Evolutionary conservation across 2,113 vertebrate genomes (phyloP), one percentile per base, ranked within the genome.

Genomic region (Lasiurus borealis): DNA sequence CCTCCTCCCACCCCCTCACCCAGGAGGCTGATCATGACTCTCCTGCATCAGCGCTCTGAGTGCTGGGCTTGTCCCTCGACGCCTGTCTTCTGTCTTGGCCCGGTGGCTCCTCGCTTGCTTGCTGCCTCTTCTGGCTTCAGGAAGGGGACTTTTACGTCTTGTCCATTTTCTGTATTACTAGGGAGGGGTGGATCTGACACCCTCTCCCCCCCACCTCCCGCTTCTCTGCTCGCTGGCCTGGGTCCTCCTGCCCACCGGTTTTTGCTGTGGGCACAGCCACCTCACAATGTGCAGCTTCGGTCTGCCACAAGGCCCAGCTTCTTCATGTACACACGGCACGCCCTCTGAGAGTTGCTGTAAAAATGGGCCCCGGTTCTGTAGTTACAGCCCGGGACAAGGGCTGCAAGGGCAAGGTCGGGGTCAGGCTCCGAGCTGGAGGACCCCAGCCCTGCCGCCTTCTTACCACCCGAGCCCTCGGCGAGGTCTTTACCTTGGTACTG

Each of bases 401-500:
- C 25, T 40, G 7, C 21, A 62, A 62, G 25, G 59, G 59, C 59
- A 6, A 9, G 82, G 73, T 36, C 31, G 3, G 18, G 78, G 31
- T 31, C 36, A 1, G 84, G 25, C 3, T 13, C 77, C 25, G 2
- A 36, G 77, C 27, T 6, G 13, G 73, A 31, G 29, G 73, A 29
- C 25, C 29, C 73, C 73, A 0, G 36, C 78, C 10, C 0, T 4
- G 50, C 34, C 3, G 0, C 34, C 40, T 4, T 21, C 73, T 16
- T 1, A 12, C 64, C 44, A 0, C 14, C 73, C 3, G 72, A 29
- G 68, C 77, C 6, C 6, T 62, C 3, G 7, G 21, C 0, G 3
- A 15, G 19, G 1, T 8, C 40, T 40, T 25, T 1, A 18, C 27
- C 0, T 4, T 5, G 31, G n/a, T 0, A 0, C 82, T 40, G 6